These are phyloP conservation scores for Datnioides undecimradiatus DNA, from an alignment of 2,113 vertebrate genomes.

Conservation along the genomic window DNA sequence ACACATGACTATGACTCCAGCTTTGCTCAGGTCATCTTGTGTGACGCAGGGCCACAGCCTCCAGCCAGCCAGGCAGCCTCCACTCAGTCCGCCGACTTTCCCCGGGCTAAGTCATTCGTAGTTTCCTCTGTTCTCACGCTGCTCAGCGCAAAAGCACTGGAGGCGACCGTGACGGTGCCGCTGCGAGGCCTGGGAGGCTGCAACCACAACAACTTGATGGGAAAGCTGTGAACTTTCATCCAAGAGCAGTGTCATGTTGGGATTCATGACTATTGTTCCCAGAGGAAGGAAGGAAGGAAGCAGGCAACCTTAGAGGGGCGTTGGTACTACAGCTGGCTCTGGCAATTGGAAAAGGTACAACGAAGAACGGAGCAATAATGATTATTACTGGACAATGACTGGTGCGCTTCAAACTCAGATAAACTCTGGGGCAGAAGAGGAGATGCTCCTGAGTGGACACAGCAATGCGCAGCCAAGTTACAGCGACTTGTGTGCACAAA, in stretches of 20 bases:
- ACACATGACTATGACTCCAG: neutral
- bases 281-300: conserved; percentile 67
- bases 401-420: neutral
- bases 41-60: conserved; percentile 22
- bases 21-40: neutral
- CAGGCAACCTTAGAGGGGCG: conserved; percentile 67
- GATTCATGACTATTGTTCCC: conserved; percentile 64
- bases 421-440: neutral
- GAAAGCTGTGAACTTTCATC: conserved; percentile 75
- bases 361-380: conserved; percentile 2
- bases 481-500: neutral
- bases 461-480: neutral
- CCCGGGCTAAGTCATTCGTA: conserved; percentile 10
- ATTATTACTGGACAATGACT: conserved; percentile 4
- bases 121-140: conserved; percentile 76
- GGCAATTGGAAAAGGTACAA: conserved; percentile 49
- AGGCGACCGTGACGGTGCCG: conserved; percentile 30
- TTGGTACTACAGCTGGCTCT: conserved; percentile 48
- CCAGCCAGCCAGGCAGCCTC: neutral
- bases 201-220: conserved; percentile 51
- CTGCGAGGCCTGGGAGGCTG: conserved; percentile 11
- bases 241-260: conserved; percentile 59
- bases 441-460: conserved; percentile 14
- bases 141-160: conserved; percentile 48
- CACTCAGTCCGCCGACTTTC: neutral